Evolutionary conservation across 2,888 invertebrate species (phyloP), one percentile per base, ranked within the genome.

Genomic region (Muscina levida): DNA sequence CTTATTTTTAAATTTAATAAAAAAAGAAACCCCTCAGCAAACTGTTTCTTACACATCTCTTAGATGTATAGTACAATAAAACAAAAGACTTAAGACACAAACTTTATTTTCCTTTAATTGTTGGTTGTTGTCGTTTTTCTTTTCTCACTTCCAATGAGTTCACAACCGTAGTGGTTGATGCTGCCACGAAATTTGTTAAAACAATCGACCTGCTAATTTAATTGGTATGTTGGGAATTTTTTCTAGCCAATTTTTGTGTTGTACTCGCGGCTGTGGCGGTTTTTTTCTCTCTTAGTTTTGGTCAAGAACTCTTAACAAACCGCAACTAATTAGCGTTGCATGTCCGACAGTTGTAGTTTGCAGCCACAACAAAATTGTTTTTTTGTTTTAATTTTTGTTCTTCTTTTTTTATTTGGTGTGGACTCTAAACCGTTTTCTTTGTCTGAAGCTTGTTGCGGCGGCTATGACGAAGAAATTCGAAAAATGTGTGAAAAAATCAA

Each of bases 401-500:
- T 62, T 62, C 31, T 42, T 39, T 31, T 31, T n/a, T n/a, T n/a
- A 8, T 8, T 22, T 51, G 19, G 11, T 22, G 10, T 39, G 48
- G 46, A n/a, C 46, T 31, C 26, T 31, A 53, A 66, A 39, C 59
- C 24, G 53, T 48, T 74, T 51, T 39, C 51, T 66, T 31, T 17
- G 31, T 68, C 46, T 48, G 26, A 15, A n/a, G 39, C 65, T 56
- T 62, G 37, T 68, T 24, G 70, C 17, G 15, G n/a, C 2, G 46
- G 1, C 3, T 17, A 4, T 51, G 51, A 4, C 39, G 22, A 62
- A 22, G 65, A 72, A 77, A 74, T 77, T 59, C 67, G 26, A 72
- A 75, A 77, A 74, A 72, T 81, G 81, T 77, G 77, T 77, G 77
- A 81, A 77, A 77, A 80, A 59, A 37, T 74, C 67, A 66, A 81